Base-by-base conservation (phyloP, 2,113 vertebrate species). In the Australoheros scitulus region DNA sequence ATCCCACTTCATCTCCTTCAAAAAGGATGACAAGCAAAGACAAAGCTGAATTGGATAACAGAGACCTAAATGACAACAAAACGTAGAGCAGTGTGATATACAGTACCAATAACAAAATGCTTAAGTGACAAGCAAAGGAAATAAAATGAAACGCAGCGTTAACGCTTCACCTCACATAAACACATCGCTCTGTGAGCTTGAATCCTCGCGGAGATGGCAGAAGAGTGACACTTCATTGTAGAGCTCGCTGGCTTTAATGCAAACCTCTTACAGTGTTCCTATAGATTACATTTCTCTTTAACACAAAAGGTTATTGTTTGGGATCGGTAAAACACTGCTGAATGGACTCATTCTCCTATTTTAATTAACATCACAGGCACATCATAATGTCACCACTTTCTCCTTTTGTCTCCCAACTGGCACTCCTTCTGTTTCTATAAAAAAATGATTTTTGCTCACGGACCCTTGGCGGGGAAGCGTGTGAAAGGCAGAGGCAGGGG, bases 281-380 rank as follows among this genome's bases (percentile, higher is more conserved):
- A 56, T 79, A 81, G 84, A 81, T 90, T 80, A 76, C 80, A 63
- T 36, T 82, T 79, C 61, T 6, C 18, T 72, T 55, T 72, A 29
- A 55, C 77, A 82, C 88, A 85, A 85, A 81, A 81, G 91, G 20
- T 83, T 83, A 64, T 86, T 84, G 84, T 87, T 84, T 79, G 20
- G 55, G n/a, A 75, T 89, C 57, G 26, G 83, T 61, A 78, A 76
- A 82, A 90, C 22, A 22, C 20, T 26, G 56, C 83, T 93, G 95
- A 96, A 94, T 96, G 94, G 94, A 95, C 95, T 95, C 93, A 95
- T 96, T 96, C 95, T 96, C 95, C 93, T 92, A 90, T 91, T 94
- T 97, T 96, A 97, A 97, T 97, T 96, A 97, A 95, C 95, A 96
- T 94, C 94, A 95, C 94, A 93, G 93, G 94, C 96, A 94, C 94